These are phyloP conservation scores for Agrotis ipsilon DNA, from an alignment of 2,888 invertebrate genomes.

Conservation along the genomic window DNA sequence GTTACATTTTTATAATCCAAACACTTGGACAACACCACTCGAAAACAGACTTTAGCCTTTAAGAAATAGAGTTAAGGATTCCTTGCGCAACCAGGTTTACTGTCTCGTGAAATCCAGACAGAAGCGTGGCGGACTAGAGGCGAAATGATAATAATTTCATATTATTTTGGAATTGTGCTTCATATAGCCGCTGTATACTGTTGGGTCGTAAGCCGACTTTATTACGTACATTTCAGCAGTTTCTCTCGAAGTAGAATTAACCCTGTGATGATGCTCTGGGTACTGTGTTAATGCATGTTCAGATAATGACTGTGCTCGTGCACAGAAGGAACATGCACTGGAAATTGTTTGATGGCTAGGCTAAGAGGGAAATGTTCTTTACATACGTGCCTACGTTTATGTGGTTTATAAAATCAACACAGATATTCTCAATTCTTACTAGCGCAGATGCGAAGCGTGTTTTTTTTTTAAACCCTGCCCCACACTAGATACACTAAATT, in stretches of 20 bases:
- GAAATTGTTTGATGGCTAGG: conserved; percentile 53
- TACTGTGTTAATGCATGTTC: conserved; percentile 57
- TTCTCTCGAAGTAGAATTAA: conserved; percentile 66
- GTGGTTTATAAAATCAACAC: conserved; percentile 4
- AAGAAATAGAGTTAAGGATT: conserved; percentile 37
- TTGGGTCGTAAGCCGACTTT: conserved; percentile 66
- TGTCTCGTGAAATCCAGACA: conserved; percentile 65
- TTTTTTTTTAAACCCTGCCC: too few species aligned
- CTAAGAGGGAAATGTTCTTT: conserved; percentile 30
- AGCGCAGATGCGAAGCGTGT: too few species aligned
- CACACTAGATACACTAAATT: too few species aligned
- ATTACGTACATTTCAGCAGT: conserved; percentile 69
- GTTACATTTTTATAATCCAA: conserved; percentile 61
- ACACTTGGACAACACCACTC: conserved; percentile 18
- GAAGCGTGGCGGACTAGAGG: conserved; percentile 57
- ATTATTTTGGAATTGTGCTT: conserved; percentile 69
- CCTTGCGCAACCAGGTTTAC: conserved; percentile 43
- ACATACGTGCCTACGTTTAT: not conserved
- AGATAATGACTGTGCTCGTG: conserved; percentile 54
- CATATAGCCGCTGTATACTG: conserved; percentile 54
- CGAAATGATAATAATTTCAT: conserved; percentile 69
- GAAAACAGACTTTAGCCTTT: conserved; percentile 30
- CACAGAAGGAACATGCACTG: conserved; percentile 39
- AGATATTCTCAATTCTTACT: not conserved
- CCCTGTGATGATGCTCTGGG: conserved; percentile 58